Base-by-base conservation (phyloP, 2,888 invertebrate genomes). In the Mellilla xanthometata region DNA sequence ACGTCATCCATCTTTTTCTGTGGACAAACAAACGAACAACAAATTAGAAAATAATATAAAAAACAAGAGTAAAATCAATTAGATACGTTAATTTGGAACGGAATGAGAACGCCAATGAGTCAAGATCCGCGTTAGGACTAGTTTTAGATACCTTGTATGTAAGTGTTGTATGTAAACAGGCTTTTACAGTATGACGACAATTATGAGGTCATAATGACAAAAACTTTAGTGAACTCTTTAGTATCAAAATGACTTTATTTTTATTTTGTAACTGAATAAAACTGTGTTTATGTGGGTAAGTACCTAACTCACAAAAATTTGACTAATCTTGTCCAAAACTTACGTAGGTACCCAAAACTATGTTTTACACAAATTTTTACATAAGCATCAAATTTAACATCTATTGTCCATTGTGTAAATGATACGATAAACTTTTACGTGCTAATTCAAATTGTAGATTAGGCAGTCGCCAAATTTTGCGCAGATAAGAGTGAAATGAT, bases 1-100 rank as follows among this genome's bases (percentile, higher is more conserved):
- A 74, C 57, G 8, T 70, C 61, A 39, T 86, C 73, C 24, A 85
- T 76, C 8, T 78, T 68, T 52, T 54, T 60, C 88, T 88, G 77
- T 61, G 42, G 55, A 76, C 60, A 81, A 74, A 35, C 57, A 6
- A 39, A 29, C 15, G 0, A 19, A 19, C 15, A 1, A 19, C 15
- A 1, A 19, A 19, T 19, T 19, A 19, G 15, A 19, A 19, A 19
- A 19, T 6, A 19, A 24, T 7, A 24, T 24, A 24, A 12, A n/a
- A 12, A 29, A 8, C 8, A 29, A 26, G 13, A 24, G 3, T 3
- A 12, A 13, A 26, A 24, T 24, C 24, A n/a, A 24, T 24, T 24
- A 24, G 24, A 7, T 24, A 23, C 6, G 31, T 10, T 9, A 23
- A 39, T 24, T 35, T 27, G 29, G 15, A 23, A 34, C 10, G 12